Evolutionary conservation across 2,888 invertebrate genomes (phyloP), one percentile per base, ranked within the genome.

Genomic region (Hypolimnas misippus): DNA sequence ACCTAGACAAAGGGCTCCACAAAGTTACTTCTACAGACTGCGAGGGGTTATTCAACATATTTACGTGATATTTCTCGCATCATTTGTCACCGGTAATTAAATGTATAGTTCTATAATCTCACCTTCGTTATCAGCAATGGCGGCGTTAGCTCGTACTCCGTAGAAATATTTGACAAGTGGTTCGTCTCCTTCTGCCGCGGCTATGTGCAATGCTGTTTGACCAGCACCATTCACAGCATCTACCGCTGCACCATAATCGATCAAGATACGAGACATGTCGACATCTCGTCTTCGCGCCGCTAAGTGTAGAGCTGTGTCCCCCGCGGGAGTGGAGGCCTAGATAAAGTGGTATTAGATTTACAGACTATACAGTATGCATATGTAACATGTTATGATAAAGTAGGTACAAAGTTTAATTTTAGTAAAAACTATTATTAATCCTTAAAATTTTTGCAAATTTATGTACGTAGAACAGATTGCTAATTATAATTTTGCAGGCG

Each of bases 121-220:
- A 95, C 95, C 95, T 93, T 98, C 98, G 85, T 98, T 97, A 87
- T 99, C 99, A 61, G 96, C 95, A 73, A 99, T 96, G 73, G 97
- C 96, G 3, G 99, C 98, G 72, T 98, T 98, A 12, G 99, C 99
- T 74, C 98, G 95, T 59, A 98, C 97, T 53, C 97, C 96, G 83
- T 98, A 98, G 84, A 99, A 97, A 86, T 98, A 98, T 85, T 99
- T 99, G 49, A 99, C 96, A 68, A 99, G 92, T 0, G 95, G 94
- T 79, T 99, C 99, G 80, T 99, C 99, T 0, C 99, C 99, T 81
- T 98, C 97, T 35, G 97, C 97, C 3, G 99, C 98, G 0, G 98
- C 98, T 71, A 99, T 97, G 83, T 99, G 99, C 53, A 99, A 89
- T 0, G 99, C 94, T 0, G 99, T 98, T 86, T 98, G 97, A 0